Evolutionary conservation across 1,140 invertebrate species (phyloP), one percentile per base, ranked within the genome.

Genomic region (Hestina assimilis): DNA sequence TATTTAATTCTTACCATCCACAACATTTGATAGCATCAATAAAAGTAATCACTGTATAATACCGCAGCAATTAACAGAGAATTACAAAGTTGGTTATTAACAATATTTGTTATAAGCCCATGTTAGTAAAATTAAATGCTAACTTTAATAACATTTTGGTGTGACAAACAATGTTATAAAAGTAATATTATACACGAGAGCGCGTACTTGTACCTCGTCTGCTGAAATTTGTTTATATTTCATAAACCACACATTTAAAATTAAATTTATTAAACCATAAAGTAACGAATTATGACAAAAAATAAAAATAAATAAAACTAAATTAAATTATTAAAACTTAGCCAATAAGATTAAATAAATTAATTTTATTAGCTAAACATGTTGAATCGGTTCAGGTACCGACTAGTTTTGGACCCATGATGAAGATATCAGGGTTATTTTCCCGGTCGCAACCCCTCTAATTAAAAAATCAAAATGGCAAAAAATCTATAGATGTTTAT

Each of bases 21-120:
- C 20, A 51, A 43, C 48, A 63, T 67, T 77, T 76, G 66, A 73
- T 82, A 73, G 66, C 64, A 48, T 67, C 68, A 74, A 74, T 80
- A 75, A 80, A 78, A 75, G 69, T 71, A 74, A 80, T 71, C 72
- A 75, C 61, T 45, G 60, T 55, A 72, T 72, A 72, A 79, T 75
- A 65, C 69, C 56, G 58, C 42, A 29, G 61, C 72, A 68, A 66
- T 76, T 63, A 69, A 72, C 63, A 66, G 63, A 66, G 64, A 72
- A 74, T 74, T 73, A 72, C 67, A 72, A 74, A 67, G 61, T 72
- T 63, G 63, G 64, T 59, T 69, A 66, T 66, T 64, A 66, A 73
- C 63, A 59, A 53, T 69, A 74, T 74, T 73, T 69, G 68, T 71
- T 66, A 50, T 69, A 71, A 55, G 65, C 50, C 63, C 53, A 67